Conservation (phyloP, 2,113 vertebrate species). For the Columba livia region DNA sequence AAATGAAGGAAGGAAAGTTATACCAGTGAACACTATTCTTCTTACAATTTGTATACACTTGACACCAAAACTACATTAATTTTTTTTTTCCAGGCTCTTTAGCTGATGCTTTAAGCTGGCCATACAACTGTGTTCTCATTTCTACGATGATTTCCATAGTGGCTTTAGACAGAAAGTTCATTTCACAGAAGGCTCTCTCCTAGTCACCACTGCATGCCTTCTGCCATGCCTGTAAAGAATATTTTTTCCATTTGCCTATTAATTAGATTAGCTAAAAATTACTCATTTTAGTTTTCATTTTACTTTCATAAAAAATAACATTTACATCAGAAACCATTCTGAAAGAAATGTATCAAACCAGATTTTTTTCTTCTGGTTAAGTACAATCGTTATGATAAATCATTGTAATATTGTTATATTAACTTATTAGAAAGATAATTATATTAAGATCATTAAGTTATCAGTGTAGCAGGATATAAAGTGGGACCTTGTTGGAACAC, state of each 20-base stretch:
- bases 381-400: not conserved
- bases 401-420: not conserved
- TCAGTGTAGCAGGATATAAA: not conserved
- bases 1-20: not conserved
- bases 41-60: not conserved
- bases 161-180: slow-evolving; percentile 93
- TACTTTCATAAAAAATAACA: not conserved
- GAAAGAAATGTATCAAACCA: not conserved
- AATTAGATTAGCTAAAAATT: not conserved
- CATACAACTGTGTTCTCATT: slow-evolving; percentile 93
- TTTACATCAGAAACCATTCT: not conserved
- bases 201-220: slow-evolving; percentile 90
- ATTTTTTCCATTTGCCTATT: not conserved
- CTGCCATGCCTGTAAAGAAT: slow-evolving; percentile 88
- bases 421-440: not conserved
- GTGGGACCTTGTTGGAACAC: not conserved
- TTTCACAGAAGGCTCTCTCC: slow-evolving; percentile 77
- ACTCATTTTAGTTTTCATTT: not conserved
- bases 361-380: not conserved
- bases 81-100: not conserved
- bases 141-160: slow-evolving; percentile 94
- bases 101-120: slow-evolving; percentile 95
- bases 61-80: not conserved
- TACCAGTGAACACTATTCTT: not conserved
- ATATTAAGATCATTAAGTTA: not conserved